Percentiles rank a stretch among this genome's conserved stretches.
Evolutionary conservation across 2,113 vertebrate species (phyloP).

Genomic region (Hypocryptadius cinnamomeus): DNA sequence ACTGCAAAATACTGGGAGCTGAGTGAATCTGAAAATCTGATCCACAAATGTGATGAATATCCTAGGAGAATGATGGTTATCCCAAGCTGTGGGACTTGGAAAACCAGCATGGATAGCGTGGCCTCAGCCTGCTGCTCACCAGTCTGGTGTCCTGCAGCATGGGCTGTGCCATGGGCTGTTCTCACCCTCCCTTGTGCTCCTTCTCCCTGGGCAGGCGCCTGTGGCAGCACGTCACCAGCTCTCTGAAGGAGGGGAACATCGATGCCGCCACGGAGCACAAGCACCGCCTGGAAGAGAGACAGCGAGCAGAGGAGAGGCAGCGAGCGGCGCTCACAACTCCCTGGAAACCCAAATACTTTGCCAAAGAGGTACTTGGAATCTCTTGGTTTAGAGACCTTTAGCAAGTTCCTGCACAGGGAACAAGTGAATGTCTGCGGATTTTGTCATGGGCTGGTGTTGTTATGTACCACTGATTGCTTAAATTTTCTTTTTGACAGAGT

Average conservation of each 20-base stretch:
- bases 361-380: conserved; percentile 79
- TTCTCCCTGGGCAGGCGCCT: conserved; percentile 68
- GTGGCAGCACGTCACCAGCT: conserved; percentile 86
- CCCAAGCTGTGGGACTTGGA: rapidly evolving
- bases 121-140: not conserved
- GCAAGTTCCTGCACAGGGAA: not conserved
- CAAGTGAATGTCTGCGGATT: not conserved
- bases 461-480: not conserved
- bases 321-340: conserved; percentile 65
- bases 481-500: not conserved
- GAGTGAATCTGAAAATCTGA: not conserved
- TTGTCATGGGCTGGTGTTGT: not conserved
- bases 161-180: not conserved
- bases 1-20: not conserved
- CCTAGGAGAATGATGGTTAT: not conserved
- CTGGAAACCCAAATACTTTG: conserved; percentile 88
- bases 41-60: rapidly evolving
- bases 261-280: conserved; percentile 87
- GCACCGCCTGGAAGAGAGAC: conserved; percentile 84
- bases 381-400: not conserved
- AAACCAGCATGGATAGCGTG: rapidly evolving
- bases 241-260: conserved; percentile 83
- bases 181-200: not conserved
- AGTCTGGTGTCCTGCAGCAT: rapidly evolving
- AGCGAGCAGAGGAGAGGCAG: conserved; percentile 82